Evolutionary conservation across 2,797 vertebrate species (phyloP).

Genomic region (Austrolebias charrua): DNA sequence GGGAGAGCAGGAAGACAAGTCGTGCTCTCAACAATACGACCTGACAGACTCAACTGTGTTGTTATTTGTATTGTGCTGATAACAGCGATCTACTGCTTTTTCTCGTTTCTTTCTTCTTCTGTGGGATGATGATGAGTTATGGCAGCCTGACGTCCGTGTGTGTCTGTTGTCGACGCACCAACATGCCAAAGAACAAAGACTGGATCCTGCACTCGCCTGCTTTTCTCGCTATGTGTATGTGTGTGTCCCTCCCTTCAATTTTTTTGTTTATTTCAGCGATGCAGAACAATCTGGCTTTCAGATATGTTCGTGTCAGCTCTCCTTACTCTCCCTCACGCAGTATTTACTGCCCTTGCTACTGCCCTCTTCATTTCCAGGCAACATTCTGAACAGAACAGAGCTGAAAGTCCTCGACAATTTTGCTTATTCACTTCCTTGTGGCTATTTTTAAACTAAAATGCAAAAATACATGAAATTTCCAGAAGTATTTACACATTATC

Average conservation of each 20-base stretch:
- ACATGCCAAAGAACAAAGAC: conserved; percentile 60
- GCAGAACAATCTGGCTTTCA: conserved; percentile 35
- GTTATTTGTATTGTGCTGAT: conserved; percentile 56
- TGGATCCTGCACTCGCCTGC: conserved; percentile 36
- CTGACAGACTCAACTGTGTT: conserved; percentile 47
- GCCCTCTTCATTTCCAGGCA: conserved; percentile 6
- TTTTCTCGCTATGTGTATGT: not conserved
- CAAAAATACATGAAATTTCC: conserved; percentile 10
- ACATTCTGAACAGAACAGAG: conserved; percentile 11
- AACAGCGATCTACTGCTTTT: conserved; percentile 30
- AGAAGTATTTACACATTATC: not conserved
- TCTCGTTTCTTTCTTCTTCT: conserved; percentile 13
- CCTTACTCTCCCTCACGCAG: conserved; percentile 7
- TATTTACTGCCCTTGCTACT: conserved; percentile 5
- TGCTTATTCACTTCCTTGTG: not conserved
- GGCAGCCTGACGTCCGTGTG: conserved; percentile 56
- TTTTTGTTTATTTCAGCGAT: conserved; percentile 49
- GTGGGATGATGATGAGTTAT: conserved; percentile 62
- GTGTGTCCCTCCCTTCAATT: conserved; percentile 49
- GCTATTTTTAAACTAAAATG: conserved; percentile 14
- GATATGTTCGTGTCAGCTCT: conserved; percentile 40
- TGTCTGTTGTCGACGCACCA: conserved; percentile 42
- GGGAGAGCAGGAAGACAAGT: not conserved
- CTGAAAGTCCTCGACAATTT: conserved; percentile 3
- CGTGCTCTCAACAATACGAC: conserved; percentile 21